phyloP scores from a whole-genome alignment of 2,113 vertebrate genomes.

The Oryzias woworae region DNA sequence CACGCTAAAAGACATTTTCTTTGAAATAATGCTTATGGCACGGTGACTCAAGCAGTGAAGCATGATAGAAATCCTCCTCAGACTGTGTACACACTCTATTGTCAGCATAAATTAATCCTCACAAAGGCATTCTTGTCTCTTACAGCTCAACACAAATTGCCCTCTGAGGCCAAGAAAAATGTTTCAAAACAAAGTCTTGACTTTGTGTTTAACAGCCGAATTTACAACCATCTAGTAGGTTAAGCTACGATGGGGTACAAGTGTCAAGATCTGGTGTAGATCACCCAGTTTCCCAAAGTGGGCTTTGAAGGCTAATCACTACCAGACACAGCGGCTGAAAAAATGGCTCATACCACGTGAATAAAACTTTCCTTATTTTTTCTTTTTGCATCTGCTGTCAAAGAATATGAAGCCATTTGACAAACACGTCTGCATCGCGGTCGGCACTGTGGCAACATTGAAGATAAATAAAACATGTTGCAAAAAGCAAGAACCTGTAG shows the following conservation, averaged over 20 bases:
- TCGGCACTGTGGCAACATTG: too few species aligned
- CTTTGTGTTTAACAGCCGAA: conserved; percentile 27
- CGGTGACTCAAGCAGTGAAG: conserved; percentile 47
- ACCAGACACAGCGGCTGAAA: conserved; percentile 51
- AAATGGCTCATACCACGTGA: conserved; percentile 5
- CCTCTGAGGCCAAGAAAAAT: conserved; percentile 33
- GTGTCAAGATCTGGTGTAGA: conserved; percentile 44
- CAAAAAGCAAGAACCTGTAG: too few species aligned
- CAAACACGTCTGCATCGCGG: too few species aligned
- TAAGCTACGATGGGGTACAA: conserved; percentile 41
- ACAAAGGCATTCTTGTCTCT: conserved; percentile 31
- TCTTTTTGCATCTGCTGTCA: neutral
- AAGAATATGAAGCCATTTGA: neutral
- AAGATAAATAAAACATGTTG: too few species aligned
- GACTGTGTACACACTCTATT: conserved; percentile 26
- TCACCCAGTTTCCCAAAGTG: conserved; percentile 39
- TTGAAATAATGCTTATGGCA: conserved; percentile 43
- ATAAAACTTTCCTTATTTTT: conserved; percentile 14
- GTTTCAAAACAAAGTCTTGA: conserved; percentile 28
- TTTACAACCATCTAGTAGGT: conserved; percentile 50
- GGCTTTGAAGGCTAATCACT: conserved; percentile 46
- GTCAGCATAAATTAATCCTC: conserved; percentile 49
- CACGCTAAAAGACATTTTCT: conserved; percentile 46
- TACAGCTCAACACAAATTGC: conserved; percentile 20
- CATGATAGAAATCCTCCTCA: conserved; percentile 52